phyloP scores from a whole-genome alignment of 1,140 invertebrate species.

The Steinernema khuongi region DNA sequence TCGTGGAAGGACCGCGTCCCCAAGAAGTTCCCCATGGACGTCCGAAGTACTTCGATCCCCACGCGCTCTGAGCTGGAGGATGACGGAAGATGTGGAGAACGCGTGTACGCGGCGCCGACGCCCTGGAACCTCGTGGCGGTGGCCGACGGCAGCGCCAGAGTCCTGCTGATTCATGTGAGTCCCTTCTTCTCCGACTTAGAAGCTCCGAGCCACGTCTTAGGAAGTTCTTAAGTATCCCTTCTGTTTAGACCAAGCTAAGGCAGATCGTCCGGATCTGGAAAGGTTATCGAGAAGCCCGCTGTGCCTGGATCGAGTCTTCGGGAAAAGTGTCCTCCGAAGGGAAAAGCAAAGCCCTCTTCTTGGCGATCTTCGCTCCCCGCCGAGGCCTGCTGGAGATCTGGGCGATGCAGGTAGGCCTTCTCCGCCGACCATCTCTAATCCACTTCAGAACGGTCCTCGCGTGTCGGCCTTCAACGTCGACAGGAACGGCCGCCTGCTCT shows the following conservation, averaged over 20 bases:
- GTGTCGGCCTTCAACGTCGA: conserved; percentile 1
- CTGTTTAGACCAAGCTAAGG: not conserved
- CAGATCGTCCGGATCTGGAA: not conserved
- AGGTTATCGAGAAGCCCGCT: not conserved
- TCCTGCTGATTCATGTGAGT: not conserved
- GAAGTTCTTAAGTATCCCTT: not conserved
- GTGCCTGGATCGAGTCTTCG: not conserved
- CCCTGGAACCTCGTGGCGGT: not conserved
- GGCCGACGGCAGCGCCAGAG: not conserved
- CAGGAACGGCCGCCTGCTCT: not conserved
- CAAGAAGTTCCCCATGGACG: not conserved
- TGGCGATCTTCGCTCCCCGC: not conserved
- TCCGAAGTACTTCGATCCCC: not conserved
- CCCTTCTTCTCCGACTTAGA: too few species aligned
- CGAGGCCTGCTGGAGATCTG: not conserved
- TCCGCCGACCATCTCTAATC: not conserved
- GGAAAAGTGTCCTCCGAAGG: not conserved
- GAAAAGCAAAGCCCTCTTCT: not conserved
- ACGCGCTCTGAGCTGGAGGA: not conserved
- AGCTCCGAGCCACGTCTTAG: too few species aligned
- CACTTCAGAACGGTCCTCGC: not conserved
- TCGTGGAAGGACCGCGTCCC: not conserved
- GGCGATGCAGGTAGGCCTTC: not conserved
- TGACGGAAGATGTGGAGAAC: not conserved
- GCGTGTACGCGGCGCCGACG: not conserved